Base-by-base conservation (phyloP, 2,113 vertebrate genomes). In the Callocephalon fimbriatum region DNA sequence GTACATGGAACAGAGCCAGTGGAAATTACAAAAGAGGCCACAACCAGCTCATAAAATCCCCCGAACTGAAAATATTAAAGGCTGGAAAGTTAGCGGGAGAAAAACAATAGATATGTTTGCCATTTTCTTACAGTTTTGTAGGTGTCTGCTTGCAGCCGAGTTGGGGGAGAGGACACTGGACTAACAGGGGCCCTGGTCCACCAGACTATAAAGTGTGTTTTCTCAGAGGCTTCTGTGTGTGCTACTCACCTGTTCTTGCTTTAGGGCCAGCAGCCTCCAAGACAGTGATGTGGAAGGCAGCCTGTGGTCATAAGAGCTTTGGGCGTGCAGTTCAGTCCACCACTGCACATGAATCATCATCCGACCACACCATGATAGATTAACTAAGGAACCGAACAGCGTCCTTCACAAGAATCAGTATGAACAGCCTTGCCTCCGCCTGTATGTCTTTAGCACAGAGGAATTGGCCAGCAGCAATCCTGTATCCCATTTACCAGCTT, bases 291-390 rank as follows among this genome's bases (percentile, higher is more conserved):
- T 16, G 40, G 35, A 44, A 75, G 35, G 58, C 78, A 75, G 73
- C 27, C 40, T 70, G 67, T 13, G 48, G 29, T 8, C 9, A 0
- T 13, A 26, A 54, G 37, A n/a, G 63, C 42, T 62, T 19, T 20
- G 51, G 68, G 48, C 1, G 1, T 18, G 37, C 45, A n/a, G 65
- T 9, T 72, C 70, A n/a, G n/a, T 22, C 58, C 79, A 73, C 26
- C n/a, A 3, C 61, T 27, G 59, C 65, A 54, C 20, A 22, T 19
- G 25, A 61, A 17, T 56, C 88, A 37, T 9, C 56, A 29, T 32
- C 54, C 3, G 0, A 9, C 42, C 51, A 80, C 42, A 42, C 51
- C 16, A 2, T 1, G 21, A 17, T 2, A 32, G 37, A 35, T 53
- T 53, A 10, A 15, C 26, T n/a, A 15, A 37, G 71, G 26, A 45